phyloP scores from a whole-genome alignment of 64 coral and sea anemone genomes.

The Montipora efflorescens region DNA sequence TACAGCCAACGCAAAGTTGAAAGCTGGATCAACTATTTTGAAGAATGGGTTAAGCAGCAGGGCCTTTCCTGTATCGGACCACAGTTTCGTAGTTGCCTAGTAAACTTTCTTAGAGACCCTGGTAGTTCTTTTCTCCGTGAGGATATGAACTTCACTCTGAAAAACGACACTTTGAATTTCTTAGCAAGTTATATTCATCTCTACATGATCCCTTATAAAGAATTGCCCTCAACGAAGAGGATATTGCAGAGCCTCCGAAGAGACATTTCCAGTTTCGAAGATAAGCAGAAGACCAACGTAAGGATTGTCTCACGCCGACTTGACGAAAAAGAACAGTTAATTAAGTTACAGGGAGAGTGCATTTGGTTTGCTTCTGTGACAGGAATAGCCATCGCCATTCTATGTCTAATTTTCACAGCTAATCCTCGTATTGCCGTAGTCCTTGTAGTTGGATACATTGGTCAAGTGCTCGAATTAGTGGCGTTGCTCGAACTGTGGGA shows the following conservation, averaged over 20 bases:
- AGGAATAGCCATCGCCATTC: conserved; percentile 41
- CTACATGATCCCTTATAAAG: conserved; percentile 8
- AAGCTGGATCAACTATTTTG: conserved; percentile 56
- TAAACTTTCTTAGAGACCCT: conserved; percentile 47
- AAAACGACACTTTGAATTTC: conserved; percentile 26
- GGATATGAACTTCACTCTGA: conserved; percentile 42
- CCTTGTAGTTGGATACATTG: conserved; percentile 37
- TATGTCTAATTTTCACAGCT: conserved; percentile 61
- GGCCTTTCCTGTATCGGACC: conserved; percentile 3
- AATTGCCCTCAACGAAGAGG: conserved; percentile 16
- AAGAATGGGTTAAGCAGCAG: conserved; percentile 54
- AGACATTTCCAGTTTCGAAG: conserved; percentile 13
- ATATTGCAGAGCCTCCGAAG: conserved; percentile 21
- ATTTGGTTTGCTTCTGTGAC: conserved; percentile 30
- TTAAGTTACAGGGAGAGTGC: conserved; percentile 21
- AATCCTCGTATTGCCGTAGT: conserved; percentile 61
- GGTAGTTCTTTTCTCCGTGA: conserved; percentile 2
- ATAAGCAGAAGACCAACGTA: neutral
- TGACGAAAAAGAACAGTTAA: conserved; percentile 54
- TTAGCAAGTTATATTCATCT: conserved; percentile 42
- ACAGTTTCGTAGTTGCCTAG: conserved; percentile 53
- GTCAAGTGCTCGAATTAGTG: conserved; percentile 68
- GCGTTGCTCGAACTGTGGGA: conserved; percentile 38
- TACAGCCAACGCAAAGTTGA: conserved; percentile 35
- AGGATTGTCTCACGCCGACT: conserved; percentile 32